These are phyloP conservation scores for Salvelinus alpinus DNA, from an alignment of 2,113 vertebrate species.

Conservation along the genomic window DNA sequence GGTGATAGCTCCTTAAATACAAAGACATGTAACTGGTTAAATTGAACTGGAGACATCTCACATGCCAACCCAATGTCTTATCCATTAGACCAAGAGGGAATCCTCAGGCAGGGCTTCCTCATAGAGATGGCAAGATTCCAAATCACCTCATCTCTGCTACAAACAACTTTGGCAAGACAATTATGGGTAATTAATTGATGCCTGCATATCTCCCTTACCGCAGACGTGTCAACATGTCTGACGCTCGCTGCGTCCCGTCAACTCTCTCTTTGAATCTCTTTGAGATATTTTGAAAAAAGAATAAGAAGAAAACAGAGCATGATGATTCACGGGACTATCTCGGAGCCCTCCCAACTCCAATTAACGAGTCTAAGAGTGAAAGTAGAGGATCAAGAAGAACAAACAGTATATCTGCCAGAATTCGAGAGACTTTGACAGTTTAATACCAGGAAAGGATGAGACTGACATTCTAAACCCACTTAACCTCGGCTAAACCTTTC, in stretches of 20 bases:
- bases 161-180: not conserved
- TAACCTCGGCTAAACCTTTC: slow-evolving; percentile 25
- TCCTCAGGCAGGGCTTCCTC: too few relatives aligned
- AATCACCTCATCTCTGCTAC: too few relatives aligned
- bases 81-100: too few relatives aligned
- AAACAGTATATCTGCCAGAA: slow-evolving; percentile 26
- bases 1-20: too few relatives aligned
- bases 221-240: not conserved
- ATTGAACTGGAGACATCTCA: too few relatives aligned
- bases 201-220: not conserved
- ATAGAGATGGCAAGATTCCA: too few relatives aligned
- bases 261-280: not conserved
- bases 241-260: not conserved
- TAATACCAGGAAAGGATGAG: slow-evolving; percentile 17
- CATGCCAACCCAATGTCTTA: too few relatives aligned
- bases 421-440: slow-evolving; percentile 17
- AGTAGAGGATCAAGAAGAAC: slow-evolving; percentile 18
- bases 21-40: too few relatives aligned
- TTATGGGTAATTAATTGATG: not conserved
- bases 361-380: slow-evolving; percentile 17
- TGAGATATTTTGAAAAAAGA: too few relatives aligned
- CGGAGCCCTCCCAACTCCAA: not conserved
- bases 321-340: not conserved
- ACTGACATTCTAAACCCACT: slow-evolving; percentile 22
- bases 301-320: not conserved